A percentile compares a stretch with the other conserved stretches of the same genome.
phyloP scores from a whole-genome alignment of 2,113 vertebrate genomes.

The Strix uralensis region DNA sequence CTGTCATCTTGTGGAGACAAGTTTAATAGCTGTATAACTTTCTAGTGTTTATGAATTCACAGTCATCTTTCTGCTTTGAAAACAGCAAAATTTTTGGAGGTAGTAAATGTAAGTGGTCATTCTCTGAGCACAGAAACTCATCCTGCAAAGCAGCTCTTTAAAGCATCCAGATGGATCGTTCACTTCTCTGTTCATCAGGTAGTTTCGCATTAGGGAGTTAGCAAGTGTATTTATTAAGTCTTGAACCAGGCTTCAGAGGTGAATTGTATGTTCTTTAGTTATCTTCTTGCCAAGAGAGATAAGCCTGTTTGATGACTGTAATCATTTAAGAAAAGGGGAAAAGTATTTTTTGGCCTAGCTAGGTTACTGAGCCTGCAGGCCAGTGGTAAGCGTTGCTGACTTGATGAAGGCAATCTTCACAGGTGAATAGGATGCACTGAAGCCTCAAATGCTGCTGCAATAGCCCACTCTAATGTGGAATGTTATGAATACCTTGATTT shows the following conservation, averaged over 20 bases:
- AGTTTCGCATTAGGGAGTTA: background rate
- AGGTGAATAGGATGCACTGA: background rate
- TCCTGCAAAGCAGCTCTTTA: background rate
- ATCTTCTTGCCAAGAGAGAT: background rate
- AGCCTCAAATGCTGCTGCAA: background rate
- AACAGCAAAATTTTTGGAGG: background rate
- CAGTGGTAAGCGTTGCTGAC: background rate
- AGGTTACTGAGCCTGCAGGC: background rate
- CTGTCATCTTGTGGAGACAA: background rate
- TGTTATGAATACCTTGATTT: background rate
- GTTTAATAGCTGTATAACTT: background rate
- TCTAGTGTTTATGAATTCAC: background rate
- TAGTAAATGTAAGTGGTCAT: background rate
- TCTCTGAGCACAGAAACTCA: background rate
- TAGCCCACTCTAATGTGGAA: background rate
- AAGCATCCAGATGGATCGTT: accelerated
- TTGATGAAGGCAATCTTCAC: background rate
- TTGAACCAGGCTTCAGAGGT: background rate
- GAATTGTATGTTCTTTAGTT: background rate
- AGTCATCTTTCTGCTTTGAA: background rate
- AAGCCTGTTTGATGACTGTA: background rate
- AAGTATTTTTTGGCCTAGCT: background rate
- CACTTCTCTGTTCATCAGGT: background rate
- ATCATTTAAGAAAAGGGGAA: background rate
- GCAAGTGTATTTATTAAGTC: background rate